Percentiles rank a stretch among this genome's conserved stretches.
Evolutionary conservation across 2,888 invertebrate species (phyloP).

Genomic region (Idaea straminata): DNA sequence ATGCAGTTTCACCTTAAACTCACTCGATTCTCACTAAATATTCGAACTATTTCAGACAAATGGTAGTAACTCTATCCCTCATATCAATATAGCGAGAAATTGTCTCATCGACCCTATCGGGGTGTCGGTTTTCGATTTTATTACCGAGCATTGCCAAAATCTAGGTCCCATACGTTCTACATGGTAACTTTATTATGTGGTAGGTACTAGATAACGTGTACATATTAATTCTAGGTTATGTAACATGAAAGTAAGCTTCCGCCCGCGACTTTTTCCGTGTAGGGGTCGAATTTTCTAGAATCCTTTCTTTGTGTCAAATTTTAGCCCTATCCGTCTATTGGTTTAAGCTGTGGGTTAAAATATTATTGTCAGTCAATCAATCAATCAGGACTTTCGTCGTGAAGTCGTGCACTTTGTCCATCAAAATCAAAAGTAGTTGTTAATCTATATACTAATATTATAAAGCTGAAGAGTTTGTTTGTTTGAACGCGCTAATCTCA

Average conservation of each 20-base stretch:
- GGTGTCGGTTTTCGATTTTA: neutral
- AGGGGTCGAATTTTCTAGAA: no score
- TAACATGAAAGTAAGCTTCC: neutral
- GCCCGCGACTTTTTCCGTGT: neutral
- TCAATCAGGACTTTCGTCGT: no score
- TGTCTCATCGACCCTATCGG: neutral
- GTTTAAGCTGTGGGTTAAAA: no score
- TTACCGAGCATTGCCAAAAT: neutral
- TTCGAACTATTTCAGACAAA: neutral
- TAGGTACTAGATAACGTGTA: neutral
- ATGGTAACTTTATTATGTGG: neutral
- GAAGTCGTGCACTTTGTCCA: no score
- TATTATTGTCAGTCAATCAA: no score
- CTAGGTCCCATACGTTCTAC: neutral
- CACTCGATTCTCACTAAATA: neutral
- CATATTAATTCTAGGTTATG: neutral
- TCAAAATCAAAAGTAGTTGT: no score
- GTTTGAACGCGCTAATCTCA: no score
- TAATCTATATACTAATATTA: no score
- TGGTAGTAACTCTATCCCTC: neutral
- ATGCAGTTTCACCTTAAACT: neutral
- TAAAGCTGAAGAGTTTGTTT: no score
- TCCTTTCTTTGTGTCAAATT: no score
- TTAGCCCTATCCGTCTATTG: no score
- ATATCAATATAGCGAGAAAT: neutral